Base-by-base conservation (phyloP, 2,888 invertebrate species). In the Philaethria dido region DNA sequence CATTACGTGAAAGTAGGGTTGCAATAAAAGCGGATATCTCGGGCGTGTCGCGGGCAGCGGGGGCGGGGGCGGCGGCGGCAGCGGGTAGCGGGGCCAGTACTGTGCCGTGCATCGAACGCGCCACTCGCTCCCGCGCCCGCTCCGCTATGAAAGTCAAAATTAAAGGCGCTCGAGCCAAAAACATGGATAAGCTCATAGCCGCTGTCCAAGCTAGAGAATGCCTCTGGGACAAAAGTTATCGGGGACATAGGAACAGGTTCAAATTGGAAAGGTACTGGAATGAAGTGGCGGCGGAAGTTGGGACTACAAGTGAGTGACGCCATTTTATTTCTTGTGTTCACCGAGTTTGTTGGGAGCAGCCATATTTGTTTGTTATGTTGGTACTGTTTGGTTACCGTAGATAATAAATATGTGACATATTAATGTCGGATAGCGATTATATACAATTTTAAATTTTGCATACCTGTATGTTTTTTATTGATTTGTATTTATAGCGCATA, bases 211-310 rank as follows among this genome's bases (percentile, higher is more conserved):
- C 90, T 1, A 82, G 92, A 62, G 92, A 92, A 72, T 91, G 91
- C 74, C 76, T 91, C 47, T 92, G 93, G 93, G 92, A 92, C 71
- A 91, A 86, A 69, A 89, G 87, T 57, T 92, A 90, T 67, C 81
- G 90, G 69, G 92, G 92, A 25, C 92, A 90, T 71, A 80, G 90
- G 75, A 93, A 92, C 79, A 79, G 90, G 64, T 92, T 89, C 73
- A 92, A 90, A 71, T 77, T 90, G 80, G 92, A 91, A 80, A 81
- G 92, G 16, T 92, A 89, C 75, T 93, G 93, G 93, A 91, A 89
- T 71, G 93, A 93, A 76, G 92, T 93, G 18, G 92, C 92, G 0
- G 80, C 87, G 0, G 92, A 92, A 74, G 88, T 92, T 68, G 92
- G 92, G 57, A 88, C 88, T 61, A 86, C 89, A 62, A 90, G 93